A percentile compares a stretch with the other conserved stretches of the same genome.
Evolutionary conservation across 2,797 vertebrate species (phyloP).

Genomic region (Dendrocincla tyrannina): DNA sequence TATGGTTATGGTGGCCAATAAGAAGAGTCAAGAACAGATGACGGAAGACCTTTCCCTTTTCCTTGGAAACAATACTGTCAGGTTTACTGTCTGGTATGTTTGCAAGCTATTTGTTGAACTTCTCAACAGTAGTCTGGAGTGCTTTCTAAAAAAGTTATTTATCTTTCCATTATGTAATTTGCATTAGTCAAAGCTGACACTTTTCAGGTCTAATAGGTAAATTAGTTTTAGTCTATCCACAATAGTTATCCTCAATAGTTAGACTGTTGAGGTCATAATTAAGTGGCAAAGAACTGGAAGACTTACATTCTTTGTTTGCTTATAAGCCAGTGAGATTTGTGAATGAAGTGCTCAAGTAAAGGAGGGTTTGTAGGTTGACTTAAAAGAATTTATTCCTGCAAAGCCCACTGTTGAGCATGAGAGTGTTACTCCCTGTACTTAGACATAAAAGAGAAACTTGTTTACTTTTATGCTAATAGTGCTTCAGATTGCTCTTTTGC

Average conservation of each 20-base stretch:
- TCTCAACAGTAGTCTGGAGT: background rate
- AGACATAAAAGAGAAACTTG: background rate
- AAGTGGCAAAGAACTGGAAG: background rate
- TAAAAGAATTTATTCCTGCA: background rate
- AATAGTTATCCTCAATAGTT: too few relatives aligned
- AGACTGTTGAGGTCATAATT: background rate
- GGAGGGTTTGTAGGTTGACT: background rate
- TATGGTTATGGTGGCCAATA: constrained; percentile 99
- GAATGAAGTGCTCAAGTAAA: background rate
- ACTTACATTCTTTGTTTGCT: background rate
- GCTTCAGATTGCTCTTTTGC: background rate
- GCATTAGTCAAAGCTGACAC: background rate
- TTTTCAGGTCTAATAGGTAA: background rate
- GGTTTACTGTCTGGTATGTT: constrained; percentile 94
- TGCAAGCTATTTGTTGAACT: background rate
- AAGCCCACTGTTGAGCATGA: background rate
- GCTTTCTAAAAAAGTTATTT: background rate
- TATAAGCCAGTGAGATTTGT: background rate
- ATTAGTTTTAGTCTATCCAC: background rate
- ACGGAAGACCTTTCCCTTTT: constrained; percentile 96
- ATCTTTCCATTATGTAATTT: background rate
- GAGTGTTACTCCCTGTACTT: background rate
- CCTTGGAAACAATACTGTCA: constrained; percentile 93
- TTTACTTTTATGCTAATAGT: background rate
- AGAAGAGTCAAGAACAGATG: constrained; percentile 98